Conservation (phyloP, 2,113 vertebrate genomes). For the Gambusia holbrooki region DNA sequence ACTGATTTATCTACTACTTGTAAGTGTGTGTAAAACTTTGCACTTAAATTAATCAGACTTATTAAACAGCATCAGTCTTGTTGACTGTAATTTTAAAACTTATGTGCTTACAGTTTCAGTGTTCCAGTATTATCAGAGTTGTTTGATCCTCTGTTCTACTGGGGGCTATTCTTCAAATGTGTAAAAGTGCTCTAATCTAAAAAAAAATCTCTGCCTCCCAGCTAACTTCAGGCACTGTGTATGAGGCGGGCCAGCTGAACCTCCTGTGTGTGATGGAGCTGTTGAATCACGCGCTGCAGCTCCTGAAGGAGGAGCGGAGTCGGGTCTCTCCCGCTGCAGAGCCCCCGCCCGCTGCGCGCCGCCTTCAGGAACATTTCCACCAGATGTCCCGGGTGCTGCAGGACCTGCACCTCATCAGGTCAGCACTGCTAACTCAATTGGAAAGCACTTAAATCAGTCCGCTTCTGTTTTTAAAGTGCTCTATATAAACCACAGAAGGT, state of each 20-base stretch:
- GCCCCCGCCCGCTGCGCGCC: conserved; percentile 50
- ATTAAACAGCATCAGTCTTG: too few species aligned
- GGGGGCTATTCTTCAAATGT: too few species aligned
- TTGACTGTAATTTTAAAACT: too few species aligned
- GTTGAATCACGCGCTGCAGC: conserved; percentile 82
- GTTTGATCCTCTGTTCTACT: too few species aligned
- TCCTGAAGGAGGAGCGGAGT: conserved; percentile 74
- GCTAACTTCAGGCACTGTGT: conserved; percentile 80
- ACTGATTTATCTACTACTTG: too few species aligned
- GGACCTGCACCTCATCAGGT: conserved; percentile 78
- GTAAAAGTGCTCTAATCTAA: too few species aligned
- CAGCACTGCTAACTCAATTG: too few species aligned
- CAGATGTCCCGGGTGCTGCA: conserved; percentile 62
- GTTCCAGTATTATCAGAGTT: too few species aligned
- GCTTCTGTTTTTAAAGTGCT: neutral
- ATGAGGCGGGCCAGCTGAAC: conserved; percentile 85
- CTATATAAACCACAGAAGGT: neutral
- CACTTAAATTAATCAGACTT: too few species aligned
- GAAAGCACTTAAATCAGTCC: too few species aligned
- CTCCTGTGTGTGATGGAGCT: conserved; percentile 84
- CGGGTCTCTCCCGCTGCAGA: conserved; percentile 35
- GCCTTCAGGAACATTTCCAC: conserved; percentile 66
- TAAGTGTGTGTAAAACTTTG: too few species aligned
- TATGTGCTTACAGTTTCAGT: too few species aligned
- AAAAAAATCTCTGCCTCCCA: conserved; percentile 43